phyloP scores from a whole-genome alignment of 1,140 invertebrate species.

The Theocolax elegans region DNA sequence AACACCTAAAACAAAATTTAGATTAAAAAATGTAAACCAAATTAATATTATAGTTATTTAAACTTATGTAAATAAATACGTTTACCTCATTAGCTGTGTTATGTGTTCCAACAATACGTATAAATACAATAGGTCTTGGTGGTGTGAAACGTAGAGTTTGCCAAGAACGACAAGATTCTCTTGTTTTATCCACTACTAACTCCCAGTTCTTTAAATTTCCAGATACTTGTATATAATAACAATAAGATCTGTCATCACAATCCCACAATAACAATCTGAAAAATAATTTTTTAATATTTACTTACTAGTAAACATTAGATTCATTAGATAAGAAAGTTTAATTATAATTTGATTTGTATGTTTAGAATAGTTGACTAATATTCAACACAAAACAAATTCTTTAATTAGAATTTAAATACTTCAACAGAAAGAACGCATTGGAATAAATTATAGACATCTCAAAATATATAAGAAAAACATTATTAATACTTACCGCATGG shows the following conservation, averaged over 20 bases:
- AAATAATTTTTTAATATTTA: slow-evolving; percentile 17
- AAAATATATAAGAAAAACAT: too few species aligned
- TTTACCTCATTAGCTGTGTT: slow-evolving; percentile 96
- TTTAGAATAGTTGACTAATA: too few species aligned
- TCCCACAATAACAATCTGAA: slow-evolving; percentile 93
- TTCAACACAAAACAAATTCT: too few species aligned
- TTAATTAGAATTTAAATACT: too few species aligned
- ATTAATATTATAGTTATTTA: background rate
- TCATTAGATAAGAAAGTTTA: too few species aligned
- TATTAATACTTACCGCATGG: slow-evolving; percentile 83
- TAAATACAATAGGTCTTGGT: slow-evolving; percentile 87
- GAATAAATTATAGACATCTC: too few species aligned
- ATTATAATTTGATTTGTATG: too few species aligned
- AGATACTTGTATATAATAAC: slow-evolving; percentile 96
- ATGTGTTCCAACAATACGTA: slow-evolving; percentile 92
- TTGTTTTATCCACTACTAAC: slow-evolving; percentile 82
- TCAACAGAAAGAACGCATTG: too few species aligned
- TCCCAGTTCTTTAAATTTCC: slow-evolving; percentile 92
- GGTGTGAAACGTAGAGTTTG: slow-evolving; percentile 86
- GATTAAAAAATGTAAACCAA: background rate
- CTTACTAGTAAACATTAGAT: slow-evolving; percentile 12
- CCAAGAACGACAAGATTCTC: slow-evolving; percentile 88
- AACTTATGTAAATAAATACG: slow-evolving; percentile 32
- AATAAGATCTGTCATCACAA: slow-evolving; percentile 96
- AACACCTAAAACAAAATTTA: slow-evolving; percentile 78